A percentile compares a stretch with the other conserved stretches of the same genome.
phyloP scores from a whole-genome alignment of 2,113 vertebrate species.

The Peromyscus californicus region DNA sequence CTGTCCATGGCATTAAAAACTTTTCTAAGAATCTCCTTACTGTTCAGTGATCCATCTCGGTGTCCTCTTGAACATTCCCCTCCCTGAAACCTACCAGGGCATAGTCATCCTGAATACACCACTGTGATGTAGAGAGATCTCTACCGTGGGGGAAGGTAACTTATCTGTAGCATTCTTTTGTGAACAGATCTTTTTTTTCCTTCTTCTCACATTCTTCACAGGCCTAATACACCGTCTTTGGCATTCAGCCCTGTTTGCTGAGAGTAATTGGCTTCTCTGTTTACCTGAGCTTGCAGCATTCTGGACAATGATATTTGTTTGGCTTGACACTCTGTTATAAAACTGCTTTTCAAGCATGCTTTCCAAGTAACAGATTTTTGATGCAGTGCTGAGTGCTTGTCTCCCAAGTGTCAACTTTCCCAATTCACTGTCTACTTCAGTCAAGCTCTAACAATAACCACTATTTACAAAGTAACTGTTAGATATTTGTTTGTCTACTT shows the following conservation, averaged over 20 bases:
- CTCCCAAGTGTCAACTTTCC: neutral
- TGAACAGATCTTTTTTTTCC: neutral
- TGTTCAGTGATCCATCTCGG: neutral
- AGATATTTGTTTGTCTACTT: neutral
- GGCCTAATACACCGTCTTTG: neutral
- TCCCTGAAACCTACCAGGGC: neutral
- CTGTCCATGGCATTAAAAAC: neutral
- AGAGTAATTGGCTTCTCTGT: constrained; percentile 5
- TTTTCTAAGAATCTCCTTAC: neutral
- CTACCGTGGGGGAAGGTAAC: neutral
- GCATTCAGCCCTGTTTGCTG: neutral
- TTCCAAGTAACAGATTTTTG: constrained; percentile 38
- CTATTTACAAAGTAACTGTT: neutral
- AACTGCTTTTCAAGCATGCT: constrained; percentile 44
- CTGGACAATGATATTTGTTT: constrained; percentile 30
- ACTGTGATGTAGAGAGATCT: neutral
- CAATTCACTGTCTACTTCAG: neutral
- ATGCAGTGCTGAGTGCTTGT: neutral
- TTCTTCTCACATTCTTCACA: constrained; percentile 9
- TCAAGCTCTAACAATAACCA: neutral
- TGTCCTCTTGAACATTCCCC: neutral
- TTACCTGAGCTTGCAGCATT: constrained; percentile 24
- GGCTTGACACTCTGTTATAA: constrained; percentile 16
- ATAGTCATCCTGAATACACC: neutral
- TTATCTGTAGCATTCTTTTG: constrained; percentile 13